Base-by-base conservation (phyloP, 2,888 invertebrate genomes). In the Gasteruption jaculator region DNA sequence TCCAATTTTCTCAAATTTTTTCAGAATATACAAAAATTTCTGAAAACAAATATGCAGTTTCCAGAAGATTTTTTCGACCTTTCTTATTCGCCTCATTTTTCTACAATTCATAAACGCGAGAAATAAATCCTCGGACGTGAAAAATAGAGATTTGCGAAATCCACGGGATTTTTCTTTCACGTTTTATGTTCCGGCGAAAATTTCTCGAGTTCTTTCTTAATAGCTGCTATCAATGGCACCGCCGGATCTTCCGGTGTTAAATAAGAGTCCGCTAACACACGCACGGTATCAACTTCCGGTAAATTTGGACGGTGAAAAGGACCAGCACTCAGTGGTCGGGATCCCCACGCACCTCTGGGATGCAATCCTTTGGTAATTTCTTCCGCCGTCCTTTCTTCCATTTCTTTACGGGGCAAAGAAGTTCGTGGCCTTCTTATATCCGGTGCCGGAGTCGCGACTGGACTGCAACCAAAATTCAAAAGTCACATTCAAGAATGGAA, bases 141-240 rank as follows among this genome's bases (percentile, higher is more conserved):
- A n/a, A n/a, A n/a, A n/a, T n/a, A n/a, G n/a, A n/a, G n/a, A n/a
- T n/a, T n/a, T n/a, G n/a, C n/a, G n/a, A n/a, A n/a, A n/a, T n/a
- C n/a, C n/a, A n/a, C n/a, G n/a, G n/a, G n/a, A n/a, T n/a, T n/a
- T n/a, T n/a, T n/a, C n/a, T n/a, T n/a, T 27, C 6, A 10, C 10
- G 8, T 7, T 18, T 7, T 18, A 25, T 38, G 53, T 30, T 43
- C 31, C 1, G 49, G 29, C 11, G 47, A 48, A 39, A 68, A 69
- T 46, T 67, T 68, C 34, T 62, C 59, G 8, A 70, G 58, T 54
- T 91, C 91, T 46, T 80, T 82, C 68, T 87, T 89, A 61, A 91
- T 91, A 49, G 90, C 88, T 30, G 85, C 82, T 56, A 91, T 90
- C 18, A 91, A 76, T 0, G 90, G 89, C 10, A 88, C 79, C 0